These are phyloP conservation scores for Microctenopoma lineatum DNA, from an alignment of 2,797 vertebrate genomes.

Conservation along the genomic window DNA sequence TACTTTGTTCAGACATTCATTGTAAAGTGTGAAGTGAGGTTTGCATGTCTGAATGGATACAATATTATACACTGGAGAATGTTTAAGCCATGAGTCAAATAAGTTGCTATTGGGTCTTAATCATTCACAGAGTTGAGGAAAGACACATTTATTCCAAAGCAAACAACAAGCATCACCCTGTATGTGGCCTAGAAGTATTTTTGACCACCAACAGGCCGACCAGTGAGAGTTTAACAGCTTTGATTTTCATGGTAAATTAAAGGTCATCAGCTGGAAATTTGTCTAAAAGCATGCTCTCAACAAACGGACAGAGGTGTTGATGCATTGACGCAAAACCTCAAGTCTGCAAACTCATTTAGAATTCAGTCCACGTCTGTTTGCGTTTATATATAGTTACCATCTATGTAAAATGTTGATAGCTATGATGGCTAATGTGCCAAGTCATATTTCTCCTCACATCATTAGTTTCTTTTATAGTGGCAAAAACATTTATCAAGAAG, in stretches of 20 bases:
- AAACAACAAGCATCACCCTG: not conserved
- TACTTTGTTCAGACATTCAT: no score
- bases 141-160: constrained; percentile 27
- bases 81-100: constrained; percentile 23
- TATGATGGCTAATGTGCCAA: constrained; percentile 46
- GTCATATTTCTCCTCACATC: constrained; percentile 39
- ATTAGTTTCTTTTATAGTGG: constrained; percentile 50
- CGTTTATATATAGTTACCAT: constrained; percentile 27
- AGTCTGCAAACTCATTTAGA: constrained; percentile 22
- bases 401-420: constrained; percentile 36
- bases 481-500: constrained; percentile 58
- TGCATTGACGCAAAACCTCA: constrained; percentile 9
- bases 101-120: constrained; percentile 24
- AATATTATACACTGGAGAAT: constrained; percentile 24
- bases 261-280: constrained; percentile 23
- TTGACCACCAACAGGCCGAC: not conserved
- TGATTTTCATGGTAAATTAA: constrained; percentile 30
- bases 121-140: constrained; percentile 14
- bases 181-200: not conserved
- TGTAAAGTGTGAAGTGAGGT: not conserved
- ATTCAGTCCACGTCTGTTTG: constrained; percentile 30
- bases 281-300: not conserved
- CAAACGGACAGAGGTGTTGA: constrained; percentile 7
- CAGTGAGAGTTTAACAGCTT: constrained; percentile 13
- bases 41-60: constrained; percentile 25